These are phyloP conservation scores for Drosophila mettleri DNA, from an alignment of 2,888 invertebrate species.

Conservation along the genomic window DNA sequence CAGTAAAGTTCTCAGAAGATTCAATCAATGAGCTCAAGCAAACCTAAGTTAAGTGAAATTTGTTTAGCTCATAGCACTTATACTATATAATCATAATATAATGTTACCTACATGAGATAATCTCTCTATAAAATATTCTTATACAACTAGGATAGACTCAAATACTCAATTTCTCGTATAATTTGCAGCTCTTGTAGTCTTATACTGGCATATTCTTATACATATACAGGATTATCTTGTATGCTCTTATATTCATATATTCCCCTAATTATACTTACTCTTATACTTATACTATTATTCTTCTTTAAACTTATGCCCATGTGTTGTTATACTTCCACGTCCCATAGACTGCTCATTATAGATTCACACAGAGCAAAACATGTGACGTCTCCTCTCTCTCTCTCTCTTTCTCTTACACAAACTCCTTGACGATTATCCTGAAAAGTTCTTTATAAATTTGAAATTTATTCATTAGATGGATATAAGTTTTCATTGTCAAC, in stretches of 20 bases:
- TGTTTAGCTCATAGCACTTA: no score
- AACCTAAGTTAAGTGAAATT: no score
- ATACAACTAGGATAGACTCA: no score
- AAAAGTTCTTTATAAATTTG: background rate
- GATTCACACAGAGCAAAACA: background rate
- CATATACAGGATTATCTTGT: background rate
- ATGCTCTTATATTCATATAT: background rate
- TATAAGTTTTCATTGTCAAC: constrained; percentile 2
- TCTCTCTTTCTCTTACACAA: background rate
- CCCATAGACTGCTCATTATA: no score
- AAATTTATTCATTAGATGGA: constrained; percentile 7
- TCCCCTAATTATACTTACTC: background rate
- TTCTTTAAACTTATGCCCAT: no score
- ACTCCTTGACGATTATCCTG: background rate
- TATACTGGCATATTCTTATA: background rate
- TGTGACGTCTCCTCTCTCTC: background rate
- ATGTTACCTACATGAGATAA: no score
- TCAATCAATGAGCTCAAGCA: no score
- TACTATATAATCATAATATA: no score
- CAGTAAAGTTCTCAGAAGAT: no score
- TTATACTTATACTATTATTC: background rate
- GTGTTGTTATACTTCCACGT: no score
- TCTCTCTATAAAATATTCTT: no score
- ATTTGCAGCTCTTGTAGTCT: background rate
- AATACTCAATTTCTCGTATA: no score